phyloP scores from a whole-genome alignment of 2,113 vertebrate species.

The Catagonus wagneri region DNA sequence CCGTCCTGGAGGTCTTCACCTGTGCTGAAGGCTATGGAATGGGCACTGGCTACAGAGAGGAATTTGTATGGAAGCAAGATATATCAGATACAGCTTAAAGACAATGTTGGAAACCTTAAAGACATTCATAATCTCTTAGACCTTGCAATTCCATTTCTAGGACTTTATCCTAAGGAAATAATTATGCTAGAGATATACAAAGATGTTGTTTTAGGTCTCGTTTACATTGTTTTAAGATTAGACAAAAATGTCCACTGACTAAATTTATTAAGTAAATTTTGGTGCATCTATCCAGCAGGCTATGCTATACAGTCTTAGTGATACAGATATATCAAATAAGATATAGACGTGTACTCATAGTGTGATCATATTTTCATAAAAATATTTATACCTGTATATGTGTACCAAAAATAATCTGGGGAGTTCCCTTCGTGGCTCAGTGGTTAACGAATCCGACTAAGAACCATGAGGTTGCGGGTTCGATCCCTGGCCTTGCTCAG shows the following conservation, averaged over 20 bases:
- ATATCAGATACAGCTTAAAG: conserved; percentile 82
- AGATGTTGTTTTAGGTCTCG: background rate
- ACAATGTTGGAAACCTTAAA: background rate
- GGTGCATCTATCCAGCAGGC: background rate
- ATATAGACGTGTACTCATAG: background rate
- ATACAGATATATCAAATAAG: background rate
- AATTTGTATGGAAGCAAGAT: conserved; percentile 98
- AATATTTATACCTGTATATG: background rate
- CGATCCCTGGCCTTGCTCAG: no score
- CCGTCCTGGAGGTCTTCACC: conserved; percentile 92
- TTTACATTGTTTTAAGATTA: background rate
- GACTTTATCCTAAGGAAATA: background rate
- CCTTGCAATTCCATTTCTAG: background rate
- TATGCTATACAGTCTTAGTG: background rate
- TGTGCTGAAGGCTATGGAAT: conserved; percentile 92
- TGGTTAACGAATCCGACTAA: no score
- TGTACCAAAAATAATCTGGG: background rate
- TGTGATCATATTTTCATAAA: background rate
- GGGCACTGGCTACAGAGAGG: conserved; percentile 88
- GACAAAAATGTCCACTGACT: background rate
- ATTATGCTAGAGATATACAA: background rate
- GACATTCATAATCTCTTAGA: background rate
- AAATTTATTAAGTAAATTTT: background rate
- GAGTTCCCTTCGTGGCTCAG: no score
- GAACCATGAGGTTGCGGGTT: no score